phyloP scores from a whole-genome alignment of 2,888 invertebrate species.

The Amphipyra berbera region DNA sequence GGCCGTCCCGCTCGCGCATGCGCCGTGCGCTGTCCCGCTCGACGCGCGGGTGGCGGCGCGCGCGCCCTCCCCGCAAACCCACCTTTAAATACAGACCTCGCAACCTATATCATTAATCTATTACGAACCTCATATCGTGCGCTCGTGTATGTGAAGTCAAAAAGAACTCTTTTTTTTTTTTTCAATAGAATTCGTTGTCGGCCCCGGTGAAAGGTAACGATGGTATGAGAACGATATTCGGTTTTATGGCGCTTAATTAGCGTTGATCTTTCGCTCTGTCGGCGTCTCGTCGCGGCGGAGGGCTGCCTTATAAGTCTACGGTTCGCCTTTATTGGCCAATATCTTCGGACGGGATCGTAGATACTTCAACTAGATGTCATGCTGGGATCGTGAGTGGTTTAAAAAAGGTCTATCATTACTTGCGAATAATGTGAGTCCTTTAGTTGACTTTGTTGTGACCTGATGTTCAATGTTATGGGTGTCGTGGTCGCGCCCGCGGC shows the following conservation, averaged over 20 bases:
- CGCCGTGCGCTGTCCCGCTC: slow-evolving; percentile 65
- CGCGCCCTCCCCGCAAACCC: slow-evolving; percentile 66
- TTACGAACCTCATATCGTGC: slow-evolving; percentile 80
- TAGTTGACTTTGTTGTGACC: slow-evolving; percentile 50
- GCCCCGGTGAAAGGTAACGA: slow-evolving; percentile 83
- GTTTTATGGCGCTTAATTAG: slow-evolving; percentile 88
- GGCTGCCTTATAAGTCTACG: slow-evolving; percentile 74
- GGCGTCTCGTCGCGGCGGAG: slow-evolving; percentile 70
- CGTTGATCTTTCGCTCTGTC: slow-evolving; percentile 81
- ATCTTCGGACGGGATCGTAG: slow-evolving; percentile 75
- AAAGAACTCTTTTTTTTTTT: slow-evolving; percentile 58
- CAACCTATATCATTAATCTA: slow-evolving; percentile 88
- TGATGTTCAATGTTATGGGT: slow-evolving; percentile 56
- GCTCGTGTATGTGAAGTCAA: slow-evolving; percentile 76
- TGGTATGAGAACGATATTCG: slow-evolving; percentile 81
- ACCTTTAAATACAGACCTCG: slow-evolving; percentile 81
- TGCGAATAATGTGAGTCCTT: slow-evolving; percentile 53
- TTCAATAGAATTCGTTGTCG: slow-evolving; percentile 75
- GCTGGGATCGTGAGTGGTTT: slow-evolving; percentile 64
- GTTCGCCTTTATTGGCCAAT: slow-evolving; percentile 78
- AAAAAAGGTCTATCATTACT: slow-evolving; percentile 67
- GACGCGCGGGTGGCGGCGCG: slow-evolving; percentile 68
- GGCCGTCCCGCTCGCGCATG: slow-evolving; percentile 67
- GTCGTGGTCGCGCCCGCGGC: slow-evolving; percentile 70
- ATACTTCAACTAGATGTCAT: slow-evolving; percentile 78